Evolutionary conservation across 2,797 vertebrate genomes (phyloP).

Genomic region (Zenarchopterus dispar): DNA sequence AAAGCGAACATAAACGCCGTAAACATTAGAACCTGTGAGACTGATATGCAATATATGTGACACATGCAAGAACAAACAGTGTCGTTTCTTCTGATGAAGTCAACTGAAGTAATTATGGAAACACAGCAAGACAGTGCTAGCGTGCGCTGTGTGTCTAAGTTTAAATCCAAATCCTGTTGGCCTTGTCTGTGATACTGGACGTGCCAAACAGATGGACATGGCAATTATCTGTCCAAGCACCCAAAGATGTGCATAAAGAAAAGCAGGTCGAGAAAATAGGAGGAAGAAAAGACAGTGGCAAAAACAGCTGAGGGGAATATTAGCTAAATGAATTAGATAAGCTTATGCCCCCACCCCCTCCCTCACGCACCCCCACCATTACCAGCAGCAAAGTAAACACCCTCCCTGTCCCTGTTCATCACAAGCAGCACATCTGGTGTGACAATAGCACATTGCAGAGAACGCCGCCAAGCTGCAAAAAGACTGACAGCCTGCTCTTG

Average conservation of each 20-base stretch:
- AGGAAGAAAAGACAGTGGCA: constrained; percentile 30
- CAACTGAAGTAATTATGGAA: constrained; percentile 5
- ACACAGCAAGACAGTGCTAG: constrained; percentile 8
- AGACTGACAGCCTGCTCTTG: constrained; percentile 80
- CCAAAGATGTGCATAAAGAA: constrained; percentile 40
- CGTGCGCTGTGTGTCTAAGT: constrained; percentile 6
- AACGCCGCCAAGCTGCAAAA: constrained; percentile 78
- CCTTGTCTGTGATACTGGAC: constrained; percentile 8
- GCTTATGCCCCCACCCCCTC: constrained; percentile 35
- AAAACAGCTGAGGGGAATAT: constrained; percentile 51
- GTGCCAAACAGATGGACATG: constrained; percentile 35
- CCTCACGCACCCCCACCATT: constrained; percentile 21
- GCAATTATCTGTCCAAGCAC: constrained; percentile 26
- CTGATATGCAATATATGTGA: neutral
- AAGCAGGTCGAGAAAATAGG: constrained; percentile 20
- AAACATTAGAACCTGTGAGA: neutral
- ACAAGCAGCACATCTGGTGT: constrained; percentile 84
- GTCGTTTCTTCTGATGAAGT: neutral
- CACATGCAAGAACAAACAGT: constrained; percentile 11
- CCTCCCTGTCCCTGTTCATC: constrained; percentile 77
- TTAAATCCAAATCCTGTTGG: constrained; percentile 25
- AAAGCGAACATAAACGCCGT: neutral
- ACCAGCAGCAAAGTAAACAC: constrained; percentile 64
- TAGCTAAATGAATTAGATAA: constrained; percentile 73
- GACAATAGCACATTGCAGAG: constrained; percentile 79